Evolutionary conservation across 2,888 invertebrate genomes (phyloP), one percentile per base, ranked within the genome.

Genomic region (Carabus problematicus): DNA sequence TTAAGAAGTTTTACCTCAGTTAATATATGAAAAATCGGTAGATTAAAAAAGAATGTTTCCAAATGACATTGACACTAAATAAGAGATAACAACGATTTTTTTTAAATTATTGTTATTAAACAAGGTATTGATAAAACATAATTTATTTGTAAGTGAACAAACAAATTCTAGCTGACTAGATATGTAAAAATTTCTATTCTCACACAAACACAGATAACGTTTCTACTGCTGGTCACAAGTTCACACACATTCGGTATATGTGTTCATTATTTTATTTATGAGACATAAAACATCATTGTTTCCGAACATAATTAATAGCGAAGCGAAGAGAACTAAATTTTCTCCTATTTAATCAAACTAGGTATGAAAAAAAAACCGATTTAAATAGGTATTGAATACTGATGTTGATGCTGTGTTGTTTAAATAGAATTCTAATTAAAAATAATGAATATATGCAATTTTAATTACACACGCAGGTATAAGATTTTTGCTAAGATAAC

Each of bases 381-480:
- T n/a, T n/a, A n/a, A 60, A 29, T 60, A 60, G 29, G 19, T 60
- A 55, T 43, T 60, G 19, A 43, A 60, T 42, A 19, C 60, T 16
- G 40, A 14, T 18, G 3, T 58, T 58, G 60, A 9, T 60, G 45
- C 42, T 59, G 43, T 29, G 45, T 55, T 56, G 40, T 56, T 47
- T 39, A 59, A 42, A 40, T 61, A 49, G 39, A 29, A 29, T n/a
- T 61, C 49, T 61, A 45, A 61, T 61, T 61, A 61, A 45, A 61
- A 61, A 43, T 29, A 61, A 45, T 60, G 45, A 49, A 61, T 49
- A 42, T 61, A 39, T 49, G 61, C 49, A 61, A 61, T 29, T 43
- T 61, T 61, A 47, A 61, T 61, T 61, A 61, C 61, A 61, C 12
- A 39, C 29, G 16, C 47, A n/a, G n/a, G n/a, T n/a, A n/a, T n/a